Evolutionary conservation across 2,888 invertebrate species (phyloP), one percentile per base, ranked within the genome.

Genomic region (Noctua janthe): DNA sequence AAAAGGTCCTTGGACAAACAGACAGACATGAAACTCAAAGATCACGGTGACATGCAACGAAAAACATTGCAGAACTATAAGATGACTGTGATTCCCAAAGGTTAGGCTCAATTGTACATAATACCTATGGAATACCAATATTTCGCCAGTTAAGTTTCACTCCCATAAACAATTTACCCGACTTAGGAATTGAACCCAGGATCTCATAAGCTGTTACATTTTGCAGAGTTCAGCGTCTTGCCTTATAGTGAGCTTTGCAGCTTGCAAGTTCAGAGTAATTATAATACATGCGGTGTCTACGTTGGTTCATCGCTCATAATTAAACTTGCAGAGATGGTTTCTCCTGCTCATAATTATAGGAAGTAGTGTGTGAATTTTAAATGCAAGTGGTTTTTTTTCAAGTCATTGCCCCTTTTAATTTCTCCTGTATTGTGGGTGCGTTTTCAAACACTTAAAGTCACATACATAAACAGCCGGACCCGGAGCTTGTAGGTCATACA

Each of bases 231-330:
- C 20, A 69, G 69, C 47, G 39, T 64, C 43, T 59, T 23, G 20
- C 20, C n/a, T 67, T 29, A 29, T 17, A 20, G 29, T 39, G 62
- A 39, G 39, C 17, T n/a, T 35, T 15, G 13, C 15, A 56, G 39
- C 59, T 66, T 54, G 66, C 56, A 64, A 73, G 84, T 64, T 79
- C 39, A 49, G n/a, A 66, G 54, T 84, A 72, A 84, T 80, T 85
- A 75, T 73, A 86, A 86, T 84, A 66, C 71, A 85, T 76, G 70
- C 59, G 62, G 76, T 82, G 39, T 59, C 76, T 62, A 35, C 39
- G 20, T 29, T 76, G 15, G 15, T 82, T 81, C 76, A 76, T 85
- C 86, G 76, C 43, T 84, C 76, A 86, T 81, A 74, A 73, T 81
- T 81, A 66, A 76, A 74, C 86, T 73, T 71, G 66, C 35, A 35